Conservation (phyloP, 2,113 vertebrate genomes). For the Campylomormyrus tamandua region DNA sequence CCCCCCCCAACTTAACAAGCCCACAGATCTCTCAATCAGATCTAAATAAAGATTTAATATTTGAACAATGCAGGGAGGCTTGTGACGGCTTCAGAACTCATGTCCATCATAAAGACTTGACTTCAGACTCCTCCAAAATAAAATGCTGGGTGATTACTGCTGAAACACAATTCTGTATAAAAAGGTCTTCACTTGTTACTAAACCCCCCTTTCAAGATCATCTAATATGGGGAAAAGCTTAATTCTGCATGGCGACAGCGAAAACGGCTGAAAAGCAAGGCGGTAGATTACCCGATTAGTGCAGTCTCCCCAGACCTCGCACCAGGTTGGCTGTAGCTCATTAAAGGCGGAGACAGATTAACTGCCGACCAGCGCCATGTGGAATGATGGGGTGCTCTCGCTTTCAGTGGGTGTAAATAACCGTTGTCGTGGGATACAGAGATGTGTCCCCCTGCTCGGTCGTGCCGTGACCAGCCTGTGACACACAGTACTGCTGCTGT, state of each 20-base stretch:
- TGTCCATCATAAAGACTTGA: not conserved
- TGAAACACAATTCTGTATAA: not conserved
- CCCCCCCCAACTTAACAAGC: not conserved
- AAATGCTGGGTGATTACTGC: not conserved
- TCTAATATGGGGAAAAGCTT: not conserved
- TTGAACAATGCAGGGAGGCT: not conserved
- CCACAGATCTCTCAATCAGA: not conserved
- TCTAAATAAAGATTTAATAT: not conserved
- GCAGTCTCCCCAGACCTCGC: not conserved
- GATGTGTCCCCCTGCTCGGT: not conserved
- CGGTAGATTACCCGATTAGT: not conserved
- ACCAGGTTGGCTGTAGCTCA: not conserved
- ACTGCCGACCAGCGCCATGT: not conserved
- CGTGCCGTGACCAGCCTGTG: not conserved
- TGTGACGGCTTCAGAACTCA: not conserved
- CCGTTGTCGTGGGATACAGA: not conserved
- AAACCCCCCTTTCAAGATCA: not conserved
- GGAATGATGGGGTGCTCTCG: not conserved
- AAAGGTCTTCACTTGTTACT: not conserved
- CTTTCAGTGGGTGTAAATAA: not conserved
- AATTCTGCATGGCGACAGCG: not conserved
- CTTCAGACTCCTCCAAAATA: not conserved
- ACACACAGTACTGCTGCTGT: not conserved
- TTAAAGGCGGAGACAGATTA: not conserved
- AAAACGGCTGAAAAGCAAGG: not conserved